Evolutionary conservation across 2,888 invertebrate species (phyloP).

Genomic region (Rotaria magnacalcarata): DNA sequence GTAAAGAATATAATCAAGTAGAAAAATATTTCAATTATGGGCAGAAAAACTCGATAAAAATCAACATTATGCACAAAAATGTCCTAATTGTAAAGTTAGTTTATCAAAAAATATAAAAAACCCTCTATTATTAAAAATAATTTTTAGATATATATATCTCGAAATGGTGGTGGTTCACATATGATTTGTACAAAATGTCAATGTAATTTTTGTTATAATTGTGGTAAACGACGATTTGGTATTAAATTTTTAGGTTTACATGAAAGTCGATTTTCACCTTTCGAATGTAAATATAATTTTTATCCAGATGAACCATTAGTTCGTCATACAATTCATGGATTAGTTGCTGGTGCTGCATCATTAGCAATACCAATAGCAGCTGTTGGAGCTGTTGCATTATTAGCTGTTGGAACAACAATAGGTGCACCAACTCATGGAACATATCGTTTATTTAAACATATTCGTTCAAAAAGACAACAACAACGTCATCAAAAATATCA

Average conservation of each 20-base stretch:
- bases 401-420: constrained; percentile 10
- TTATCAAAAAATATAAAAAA: background rate
- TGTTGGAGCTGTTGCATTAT: background rate
- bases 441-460: constrained; percentile 19
- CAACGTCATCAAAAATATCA: background rate
- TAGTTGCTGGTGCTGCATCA: background rate
- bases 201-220: constrained; percentile 59
- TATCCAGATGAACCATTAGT: constrained; percentile 55
- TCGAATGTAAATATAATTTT: constrained; percentile 59
- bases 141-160: constrained; percentile 58
- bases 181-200: constrained; percentile 55
- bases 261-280: constrained; percentile 55
- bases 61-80: constrained; percentile 58
- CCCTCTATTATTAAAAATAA: background rate
- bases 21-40: constrained; percentile 58
- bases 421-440: constrained; percentile 21
- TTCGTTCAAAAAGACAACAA: background rate
- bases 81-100: constrained; percentile 60
- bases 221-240: constrained; percentile 56
- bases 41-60: constrained; percentile 55
- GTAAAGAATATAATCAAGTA: constrained; percentile 56
- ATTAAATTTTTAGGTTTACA: constrained; percentile 55
- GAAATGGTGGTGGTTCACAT: constrained; percentile 60
- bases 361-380: background rate
- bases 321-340: constrained; percentile 55